Conservation (phyloP, 1,140 invertebrate species). For the Acromyrmex echinatior region DNA sequence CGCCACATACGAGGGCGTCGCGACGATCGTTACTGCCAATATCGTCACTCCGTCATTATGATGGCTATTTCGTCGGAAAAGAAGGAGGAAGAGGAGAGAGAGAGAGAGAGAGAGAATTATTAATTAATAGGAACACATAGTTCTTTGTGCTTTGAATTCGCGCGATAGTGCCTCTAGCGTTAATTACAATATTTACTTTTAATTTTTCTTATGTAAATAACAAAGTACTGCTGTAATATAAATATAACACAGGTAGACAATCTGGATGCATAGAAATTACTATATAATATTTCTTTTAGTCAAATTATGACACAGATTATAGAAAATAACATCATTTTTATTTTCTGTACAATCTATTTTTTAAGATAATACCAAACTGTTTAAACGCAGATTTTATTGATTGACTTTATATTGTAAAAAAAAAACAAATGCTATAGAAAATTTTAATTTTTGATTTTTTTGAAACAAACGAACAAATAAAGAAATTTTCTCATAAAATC, state of each 20-base stretch:
- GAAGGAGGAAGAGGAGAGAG: no score
- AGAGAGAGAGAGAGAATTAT: not conserved
- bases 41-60: conserved; percentile 53
- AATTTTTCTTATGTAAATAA: not conserved
- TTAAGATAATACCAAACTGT: not conserved
- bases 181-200: not conserved
- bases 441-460: not conserved
- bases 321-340: conserved; percentile 12
- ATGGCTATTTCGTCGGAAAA: conserved; percentile 12
- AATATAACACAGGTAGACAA: not conserved
- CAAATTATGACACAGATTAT: not conserved
- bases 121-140: conserved; percentile 21
- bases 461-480: not conserved
- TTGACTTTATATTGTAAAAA: not conserved
- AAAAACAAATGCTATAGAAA: not conserved
- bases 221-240: not conserved
- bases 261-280: not conserved
- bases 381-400: not conserved
- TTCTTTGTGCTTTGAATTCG: not conserved
- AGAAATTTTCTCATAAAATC: not conserved
- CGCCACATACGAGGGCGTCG: conserved; percentile 3
- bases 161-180: not conserved
- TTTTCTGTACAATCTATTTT: not conserved
- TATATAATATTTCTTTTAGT: not conserved
- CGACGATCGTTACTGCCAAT: conserved; percentile 30